Percentiles rank a stretch among this genome's conserved stretches.
These are phyloP conservation scores for Leptopilina syphax DNA, from an alignment of 2,888 invertebrate genomes.

Conservation along the genomic window DNA sequence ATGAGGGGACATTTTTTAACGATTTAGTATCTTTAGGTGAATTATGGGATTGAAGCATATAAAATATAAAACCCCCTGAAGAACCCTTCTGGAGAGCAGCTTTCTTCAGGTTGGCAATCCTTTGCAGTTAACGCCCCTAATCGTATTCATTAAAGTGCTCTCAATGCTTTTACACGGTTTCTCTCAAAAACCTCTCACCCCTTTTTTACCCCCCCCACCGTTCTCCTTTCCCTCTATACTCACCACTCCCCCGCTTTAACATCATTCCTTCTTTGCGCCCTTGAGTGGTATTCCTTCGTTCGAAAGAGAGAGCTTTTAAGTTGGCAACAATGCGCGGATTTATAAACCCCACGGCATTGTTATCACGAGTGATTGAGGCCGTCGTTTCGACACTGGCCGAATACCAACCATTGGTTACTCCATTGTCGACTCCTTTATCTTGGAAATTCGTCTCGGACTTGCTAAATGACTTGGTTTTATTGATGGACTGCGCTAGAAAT, in stretches of 20 bases:
- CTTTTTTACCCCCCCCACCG: too few relatives aligned
- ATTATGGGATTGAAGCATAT: conserved; percentile 28
- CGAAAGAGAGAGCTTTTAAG: conserved; percentile 69
- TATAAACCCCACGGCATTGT: conserved; percentile 75
- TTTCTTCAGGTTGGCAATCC: conserved; percentile 71
- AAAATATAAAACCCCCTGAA: conserved; percentile 27
- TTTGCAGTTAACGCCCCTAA: conserved; percentile 74
- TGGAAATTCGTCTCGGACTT: conserved; percentile 73
- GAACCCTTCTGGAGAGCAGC: conserved; percentile 41
- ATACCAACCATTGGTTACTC: conserved; percentile 75
- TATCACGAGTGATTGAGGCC: conserved; percentile 75
- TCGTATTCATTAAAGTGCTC: conserved; percentile 76
- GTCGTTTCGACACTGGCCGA: conserved; percentile 75
- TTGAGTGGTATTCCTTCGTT: conserved; percentile 54
- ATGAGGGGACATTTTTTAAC: conserved; percentile 29
- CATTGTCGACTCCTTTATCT: conserved; percentile 75
- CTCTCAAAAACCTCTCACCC: conserved; percentile 43
- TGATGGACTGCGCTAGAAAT: conserved; percentile 69
- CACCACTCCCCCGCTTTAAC: conserved; percentile 10
- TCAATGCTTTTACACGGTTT: conserved; percentile 74
- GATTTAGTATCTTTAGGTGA: conserved; percentile 27
- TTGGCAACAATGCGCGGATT: conserved; percentile 76
- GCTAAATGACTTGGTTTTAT: conserved; percentile 75
- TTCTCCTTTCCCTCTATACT: background rate
- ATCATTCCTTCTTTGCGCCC: conserved; percentile 55